Base-by-base conservation (phyloP, 2,888 invertebrate species). In the Ptilodon capucinus region DNA sequence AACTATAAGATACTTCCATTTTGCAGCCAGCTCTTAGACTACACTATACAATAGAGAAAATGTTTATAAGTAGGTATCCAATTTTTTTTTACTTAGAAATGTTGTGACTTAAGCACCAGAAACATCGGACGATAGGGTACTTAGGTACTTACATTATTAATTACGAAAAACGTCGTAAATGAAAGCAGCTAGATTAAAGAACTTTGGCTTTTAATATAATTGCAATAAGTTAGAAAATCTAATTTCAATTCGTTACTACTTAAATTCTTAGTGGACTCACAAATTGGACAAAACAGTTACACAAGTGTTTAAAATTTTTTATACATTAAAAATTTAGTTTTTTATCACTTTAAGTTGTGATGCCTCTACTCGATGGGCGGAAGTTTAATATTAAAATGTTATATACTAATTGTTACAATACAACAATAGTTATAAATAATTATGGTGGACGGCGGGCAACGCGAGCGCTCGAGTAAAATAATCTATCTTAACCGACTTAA, bases 141-240 rank as follows among this genome's bases (percentile, higher is more conserved):
- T 54, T 63, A 55, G 28, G 58, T 47, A 52, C 44, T 50, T 47
- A n/a, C n/a, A n/a, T n/a, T n/a, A n/a, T 56, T 55, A 34, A 48
- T 58, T 46, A 51, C 52, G 48, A 59, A 38, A 48, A 60, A 50
- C 34, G 19, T 53, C 42, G 46, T 53, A 47, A 66, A 64, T 46
- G 44, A 67, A 68, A 71, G 68, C 68, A 60, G 64, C 59, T 75
- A 72, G 60, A 71, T 64, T 63, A 60, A 42, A 69, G 64, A 73
- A 76, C 77, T 81, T 81, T 79, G 78, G 79, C 75, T 76, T 76
- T 73, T 71, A 45, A 55, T 64, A 68, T 51, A 57, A 60, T 64
- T 56, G 68, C 67, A 52, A 64, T 60, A 60, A 61, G 63, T 68
- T 69, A 65, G 64, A 71, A 71, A 68, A 67, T 65, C 69, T 74